phyloP scores from a whole-genome alignment of 2,888 invertebrate species.

The Agonopterix alstromeriana region DNA sequence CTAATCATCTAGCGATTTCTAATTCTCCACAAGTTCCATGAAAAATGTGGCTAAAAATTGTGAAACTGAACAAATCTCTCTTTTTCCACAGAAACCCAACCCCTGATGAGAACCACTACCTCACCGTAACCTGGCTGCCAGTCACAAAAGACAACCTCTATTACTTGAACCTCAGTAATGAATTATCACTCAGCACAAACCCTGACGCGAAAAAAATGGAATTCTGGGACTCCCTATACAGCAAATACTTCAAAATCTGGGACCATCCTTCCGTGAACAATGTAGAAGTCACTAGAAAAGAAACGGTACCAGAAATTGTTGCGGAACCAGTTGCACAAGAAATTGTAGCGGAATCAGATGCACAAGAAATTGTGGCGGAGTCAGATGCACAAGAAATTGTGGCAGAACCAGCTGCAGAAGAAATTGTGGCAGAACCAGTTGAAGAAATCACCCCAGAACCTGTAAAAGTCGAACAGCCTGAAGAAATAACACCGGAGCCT shows the following conservation, averaged over 20 bases:
- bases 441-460: neutral
- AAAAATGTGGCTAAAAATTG: no score
- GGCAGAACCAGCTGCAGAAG: neutral
- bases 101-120: constrained; percentile 55
- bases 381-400: neutral
- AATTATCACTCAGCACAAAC: constrained; percentile 43
- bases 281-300: constrained; percentile 18
- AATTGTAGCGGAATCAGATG: constrained; percentile 16
- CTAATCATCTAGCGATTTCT: no score
- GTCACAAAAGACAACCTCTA: constrained; percentile 52
- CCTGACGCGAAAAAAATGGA: constrained; percentile 59
- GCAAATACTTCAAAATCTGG: constrained; percentile 58
- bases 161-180: constrained; percentile 46
- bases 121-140: constrained; percentile 58
- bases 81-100: constrained; percentile 50
- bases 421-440: neutral
- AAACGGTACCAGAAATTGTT: neutral
- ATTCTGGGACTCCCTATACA: constrained; percentile 59
- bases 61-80: no score
- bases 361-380: constrained; percentile 1
- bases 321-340: neutral
- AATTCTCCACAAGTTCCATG: no score
- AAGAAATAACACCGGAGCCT: constrained; percentile 8
- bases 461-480: constrained; percentile 8
- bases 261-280: constrained; percentile 34